These are phyloP conservation scores for Neodiprion fabricii DNA, from an alignment of 1,140 invertebrate species.

Conservation along the genomic window DNA sequence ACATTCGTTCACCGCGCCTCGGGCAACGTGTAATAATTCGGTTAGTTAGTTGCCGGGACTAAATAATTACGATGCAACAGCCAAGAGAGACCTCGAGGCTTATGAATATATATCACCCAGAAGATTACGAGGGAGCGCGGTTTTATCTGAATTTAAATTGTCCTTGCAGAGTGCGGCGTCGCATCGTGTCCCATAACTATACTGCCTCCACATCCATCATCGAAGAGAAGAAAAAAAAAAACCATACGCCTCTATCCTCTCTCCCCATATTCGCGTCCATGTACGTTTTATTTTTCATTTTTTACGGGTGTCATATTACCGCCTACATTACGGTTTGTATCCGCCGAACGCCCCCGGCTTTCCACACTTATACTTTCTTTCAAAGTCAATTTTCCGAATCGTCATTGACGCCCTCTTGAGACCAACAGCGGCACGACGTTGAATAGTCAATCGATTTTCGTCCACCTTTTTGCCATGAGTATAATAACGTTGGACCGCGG, in stretches of 20 bases:
- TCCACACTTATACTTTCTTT: no score
- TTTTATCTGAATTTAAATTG: constrained; percentile 15
- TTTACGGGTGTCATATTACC: no score
- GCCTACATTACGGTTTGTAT: no score
- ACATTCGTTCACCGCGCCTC: neutral
- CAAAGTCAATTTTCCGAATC: no score
- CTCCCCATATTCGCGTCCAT: neutral
- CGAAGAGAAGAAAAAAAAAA: neutral
- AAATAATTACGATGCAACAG: neutral
- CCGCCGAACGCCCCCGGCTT: no score
- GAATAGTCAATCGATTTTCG: no score
- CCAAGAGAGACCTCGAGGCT: neutral
- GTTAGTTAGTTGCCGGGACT: neutral
- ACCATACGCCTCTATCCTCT: neutral
- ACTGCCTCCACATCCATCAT: neutral
- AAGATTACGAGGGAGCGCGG: neutral
- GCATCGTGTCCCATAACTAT: neutral
- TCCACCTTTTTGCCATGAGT: no score
- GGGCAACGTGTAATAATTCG: neutral
- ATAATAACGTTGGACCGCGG: no score
- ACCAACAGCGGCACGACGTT: no score
- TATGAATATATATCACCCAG: constrained; percentile 13
- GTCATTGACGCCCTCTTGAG: no score
- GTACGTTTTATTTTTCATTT: neutral
- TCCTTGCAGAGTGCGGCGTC: neutral